Conservation (phyloP, 64 coral and sea anemone genomes). For the Dendronephthya gigantea region DNA sequence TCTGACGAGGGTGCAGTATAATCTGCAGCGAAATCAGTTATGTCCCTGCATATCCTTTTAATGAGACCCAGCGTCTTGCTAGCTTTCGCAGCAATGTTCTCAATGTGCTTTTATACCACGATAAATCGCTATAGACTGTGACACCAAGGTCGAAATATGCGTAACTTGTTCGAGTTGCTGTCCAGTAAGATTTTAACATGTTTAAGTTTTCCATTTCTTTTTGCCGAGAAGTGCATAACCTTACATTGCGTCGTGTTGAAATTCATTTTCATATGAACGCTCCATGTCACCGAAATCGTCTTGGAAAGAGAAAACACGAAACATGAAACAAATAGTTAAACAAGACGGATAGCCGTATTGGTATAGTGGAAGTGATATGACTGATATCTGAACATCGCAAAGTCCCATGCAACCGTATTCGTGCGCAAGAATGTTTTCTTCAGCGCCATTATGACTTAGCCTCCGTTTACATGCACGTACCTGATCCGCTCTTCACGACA, state of each 20-base stretch:
- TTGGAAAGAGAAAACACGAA: no score
- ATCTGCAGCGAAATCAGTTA: not conserved
- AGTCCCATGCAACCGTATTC: no score
- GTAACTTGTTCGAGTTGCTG: not conserved
- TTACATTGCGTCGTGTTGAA: not conserved
- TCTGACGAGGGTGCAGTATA: conserved; percentile 19
- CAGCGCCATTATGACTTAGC: no score
- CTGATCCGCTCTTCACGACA: no score
- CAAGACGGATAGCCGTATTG: no score
- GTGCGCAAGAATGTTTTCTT: no score
- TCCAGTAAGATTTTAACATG: not conserved
- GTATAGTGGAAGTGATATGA: no score
- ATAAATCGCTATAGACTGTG: not conserved
- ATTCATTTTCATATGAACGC: not conserved
- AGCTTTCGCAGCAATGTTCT: not conserved
- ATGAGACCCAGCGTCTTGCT: conserved; percentile 2
- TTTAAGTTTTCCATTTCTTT: not conserved
- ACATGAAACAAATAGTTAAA: no score
- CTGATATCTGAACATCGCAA: no score
- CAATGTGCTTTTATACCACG: conserved; percentile 12
- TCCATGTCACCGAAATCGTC: no score
- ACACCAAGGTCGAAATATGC: conserved; percentile 6
- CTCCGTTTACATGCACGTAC: no score
- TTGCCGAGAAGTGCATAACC: conserved; percentile 3
- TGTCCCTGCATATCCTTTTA: conserved; percentile 16